Percentiles rank a stretch among this genome's conserved stretches.
phyloP scores from a whole-genome alignment of 2,113 vertebrate species.

The Apaloderma vittatum region DNA sequence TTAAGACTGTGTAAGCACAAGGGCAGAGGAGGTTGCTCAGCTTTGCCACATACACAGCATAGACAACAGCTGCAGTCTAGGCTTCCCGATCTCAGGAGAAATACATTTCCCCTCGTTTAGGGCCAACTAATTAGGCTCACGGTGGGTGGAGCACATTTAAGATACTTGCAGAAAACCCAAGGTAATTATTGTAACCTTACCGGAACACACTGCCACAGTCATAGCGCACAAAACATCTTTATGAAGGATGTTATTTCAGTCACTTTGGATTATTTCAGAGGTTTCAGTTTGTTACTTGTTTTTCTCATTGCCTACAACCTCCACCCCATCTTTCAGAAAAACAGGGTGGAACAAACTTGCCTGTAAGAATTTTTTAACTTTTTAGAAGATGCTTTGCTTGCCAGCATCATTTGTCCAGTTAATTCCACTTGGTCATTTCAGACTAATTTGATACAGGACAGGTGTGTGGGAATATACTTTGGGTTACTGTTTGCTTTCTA shows the following conservation, averaged over 20 bases:
- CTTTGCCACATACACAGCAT: background rate
- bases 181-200: background rate
- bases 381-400: background rate
- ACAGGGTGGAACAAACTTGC: background rate
- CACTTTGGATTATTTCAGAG: background rate
- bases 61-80: background rate
- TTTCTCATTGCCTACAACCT: background rate
- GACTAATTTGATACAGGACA: background rate
- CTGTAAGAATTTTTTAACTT: background rate
- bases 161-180: background rate
- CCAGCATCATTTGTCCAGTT: background rate
- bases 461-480: background rate
- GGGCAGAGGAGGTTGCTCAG: background rate
- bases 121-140: background rate
- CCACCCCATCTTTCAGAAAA: background rate
- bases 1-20: background rate
- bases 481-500: background rate
- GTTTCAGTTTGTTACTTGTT: background rate
- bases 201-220: background rate
- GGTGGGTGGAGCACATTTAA: background rate
- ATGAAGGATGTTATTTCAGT: background rate
- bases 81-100: conserved; percentile 21
- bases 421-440: background rate
- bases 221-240: background rate
- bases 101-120: background rate